Conservation (phyloP, 2,113 vertebrate species). For the Mixornis gularis region DNA sequence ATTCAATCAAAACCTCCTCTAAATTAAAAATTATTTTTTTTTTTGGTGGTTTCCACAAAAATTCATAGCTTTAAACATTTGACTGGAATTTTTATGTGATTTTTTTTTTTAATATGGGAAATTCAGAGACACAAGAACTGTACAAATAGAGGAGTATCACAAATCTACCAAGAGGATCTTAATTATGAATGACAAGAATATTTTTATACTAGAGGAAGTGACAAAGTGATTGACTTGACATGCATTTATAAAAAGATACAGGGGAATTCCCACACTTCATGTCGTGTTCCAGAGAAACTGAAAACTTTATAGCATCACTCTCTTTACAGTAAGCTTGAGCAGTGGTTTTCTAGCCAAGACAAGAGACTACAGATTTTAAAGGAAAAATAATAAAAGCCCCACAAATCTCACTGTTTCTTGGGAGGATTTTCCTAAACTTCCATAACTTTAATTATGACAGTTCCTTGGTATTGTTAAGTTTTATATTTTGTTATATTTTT, state of each 20-base stretch:
- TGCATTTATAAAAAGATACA: background rate
- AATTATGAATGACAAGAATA: background rate
- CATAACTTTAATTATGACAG: background rate
- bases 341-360: background rate
- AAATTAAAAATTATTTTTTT: background rate
- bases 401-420: background rate
- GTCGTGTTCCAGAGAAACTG: background rate
- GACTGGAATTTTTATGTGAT: background rate
- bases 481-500: background rate
- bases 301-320: background rate
- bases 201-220: background rate
- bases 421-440: background rate
- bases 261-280: background rate
- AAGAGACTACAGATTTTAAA: background rate
- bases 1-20: background rate
- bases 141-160: background rate
- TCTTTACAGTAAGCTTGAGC: background rate
- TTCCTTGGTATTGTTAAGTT: background rate
- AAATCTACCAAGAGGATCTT: background rate
- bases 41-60: background rate
- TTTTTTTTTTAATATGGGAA: background rate
- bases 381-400: rapidly evolving
- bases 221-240: background rate
- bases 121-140: background rate
- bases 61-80: background rate